Conservation (phyloP, 2,888 invertebrate genomes). For the Dasysyrphus tricinctus region DNA sequence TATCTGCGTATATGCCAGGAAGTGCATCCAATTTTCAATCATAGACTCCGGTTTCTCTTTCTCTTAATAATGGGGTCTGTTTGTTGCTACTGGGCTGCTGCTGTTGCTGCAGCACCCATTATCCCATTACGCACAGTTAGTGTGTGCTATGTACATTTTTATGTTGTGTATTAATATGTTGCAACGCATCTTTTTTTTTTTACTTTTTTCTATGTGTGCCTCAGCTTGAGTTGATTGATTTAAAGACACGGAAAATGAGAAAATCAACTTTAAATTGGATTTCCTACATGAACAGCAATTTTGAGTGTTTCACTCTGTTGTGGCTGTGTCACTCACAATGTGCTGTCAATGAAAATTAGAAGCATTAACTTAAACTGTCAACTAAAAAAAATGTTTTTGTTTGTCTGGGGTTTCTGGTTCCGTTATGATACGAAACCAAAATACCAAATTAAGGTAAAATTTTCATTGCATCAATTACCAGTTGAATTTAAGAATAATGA, state of each 20-base stretch:
- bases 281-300: slow-evolving; percentile 22
- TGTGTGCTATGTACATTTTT: slow-evolving; percentile 33
- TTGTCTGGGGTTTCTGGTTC: too few species aligned
- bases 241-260: slow-evolving; percentile 62
- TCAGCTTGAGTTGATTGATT: slow-evolving; percentile 66
- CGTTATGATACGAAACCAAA: background rate
- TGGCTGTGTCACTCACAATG: slow-evolving; percentile 19
- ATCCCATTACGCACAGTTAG: slow-evolving; percentile 64
- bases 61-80: slow-evolving; percentile 40
- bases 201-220: background rate
- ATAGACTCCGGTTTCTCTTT: slow-evolving; percentile 56
- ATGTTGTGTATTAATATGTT: slow-evolving; percentile 8
- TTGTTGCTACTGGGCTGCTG: slow-evolving; percentile 8
- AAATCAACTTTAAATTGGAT: slow-evolving; percentile 32
- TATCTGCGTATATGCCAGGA: slow-evolving; percentile 55
- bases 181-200: slow-evolving; percentile 51
- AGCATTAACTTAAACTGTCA: slow-evolving; percentile 38
- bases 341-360: slow-evolving; percentile 29
- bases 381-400: slow-evolving; percentile 12
- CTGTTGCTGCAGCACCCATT: slow-evolving; percentile 57
- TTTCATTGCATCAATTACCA: slow-evolving; percentile 21
- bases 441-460: slow-evolving; percentile 20
- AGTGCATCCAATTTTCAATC: slow-evolving; percentile 75
- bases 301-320: slow-evolving; percentile 19
- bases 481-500: background rate